Conservation (phyloP, 2,797 vertebrate species). For the Halcyon leucocephala region DNA sequence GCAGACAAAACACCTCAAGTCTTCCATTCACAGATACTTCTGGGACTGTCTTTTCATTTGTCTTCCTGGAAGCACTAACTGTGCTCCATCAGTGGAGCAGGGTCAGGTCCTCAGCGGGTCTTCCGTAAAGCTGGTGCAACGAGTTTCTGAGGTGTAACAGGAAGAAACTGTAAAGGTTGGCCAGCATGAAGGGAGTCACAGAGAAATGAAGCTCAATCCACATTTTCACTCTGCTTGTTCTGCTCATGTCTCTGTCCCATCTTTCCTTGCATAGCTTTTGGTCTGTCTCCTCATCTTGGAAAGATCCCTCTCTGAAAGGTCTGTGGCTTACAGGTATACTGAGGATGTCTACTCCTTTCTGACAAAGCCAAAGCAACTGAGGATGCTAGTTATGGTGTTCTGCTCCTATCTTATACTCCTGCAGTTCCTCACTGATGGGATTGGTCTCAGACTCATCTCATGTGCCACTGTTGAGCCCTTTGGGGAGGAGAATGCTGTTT, state of each 20-base stretch:
- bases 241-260: background rate
- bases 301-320: background rate
- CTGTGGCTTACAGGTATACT: background rate
- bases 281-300: background rate
- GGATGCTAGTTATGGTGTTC: background rate
- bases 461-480: background rate
- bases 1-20: background rate
- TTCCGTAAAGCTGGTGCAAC: background rate
- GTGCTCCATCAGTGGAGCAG: background rate
- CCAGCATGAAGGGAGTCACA: background rate
- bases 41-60: background rate
- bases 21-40: background rate
- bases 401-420: background rate
- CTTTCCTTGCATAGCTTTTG: background rate
- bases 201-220: background rate
- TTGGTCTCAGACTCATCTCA: background rate
- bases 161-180: background rate
- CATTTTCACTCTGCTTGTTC: background rate
- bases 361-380: background rate
- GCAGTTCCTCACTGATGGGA: background rate
- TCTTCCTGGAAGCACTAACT: background rate
- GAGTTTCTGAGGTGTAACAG: background rate
- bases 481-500: background rate
- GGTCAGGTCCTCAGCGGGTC: fast-evolving
- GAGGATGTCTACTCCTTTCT: background rate